phyloP scores from a whole-genome alignment of 2,888 invertebrate species.

The Coronaproctus castanopsis region DNA sequence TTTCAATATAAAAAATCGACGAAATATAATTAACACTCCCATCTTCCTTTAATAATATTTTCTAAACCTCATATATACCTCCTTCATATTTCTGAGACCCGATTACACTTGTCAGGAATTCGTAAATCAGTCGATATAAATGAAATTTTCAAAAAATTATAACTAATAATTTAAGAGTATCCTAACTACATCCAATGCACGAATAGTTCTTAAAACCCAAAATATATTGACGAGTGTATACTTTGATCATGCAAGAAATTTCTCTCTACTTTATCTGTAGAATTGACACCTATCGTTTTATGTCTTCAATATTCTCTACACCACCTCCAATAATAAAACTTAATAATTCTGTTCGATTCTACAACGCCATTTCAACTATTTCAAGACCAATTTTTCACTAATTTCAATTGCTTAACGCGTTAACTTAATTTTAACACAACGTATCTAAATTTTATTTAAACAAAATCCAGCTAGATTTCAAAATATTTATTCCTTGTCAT shows the following conservation, averaged over 20 bases:
- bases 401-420: background rate
- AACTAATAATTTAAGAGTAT: background rate
- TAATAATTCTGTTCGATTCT: background rate
- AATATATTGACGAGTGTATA: background rate
- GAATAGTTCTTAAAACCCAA: background rate
- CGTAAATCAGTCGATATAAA: background rate
- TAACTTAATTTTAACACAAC: background rate
- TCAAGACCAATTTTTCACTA: background rate
- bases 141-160: background rate
- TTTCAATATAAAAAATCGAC: background rate
- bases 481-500: background rate
- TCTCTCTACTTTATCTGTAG: background rate
- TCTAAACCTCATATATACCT: background rate
- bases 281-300: background rate
- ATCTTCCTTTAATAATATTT: background rate
- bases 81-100: background rate
- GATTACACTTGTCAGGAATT: background rate
- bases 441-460: background rate
- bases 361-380: background rate
- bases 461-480: background rate
- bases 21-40: background rate
- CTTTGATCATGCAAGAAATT: background rate
- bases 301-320: background rate
- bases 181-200: background rate
- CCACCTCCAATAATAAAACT: background rate